Percentiles rank a stretch among this genome's conserved stretches.
phyloP scores from a whole-genome alignment of 2,888 invertebrate genomes.

The Tetragonisca angustula region DNA sequence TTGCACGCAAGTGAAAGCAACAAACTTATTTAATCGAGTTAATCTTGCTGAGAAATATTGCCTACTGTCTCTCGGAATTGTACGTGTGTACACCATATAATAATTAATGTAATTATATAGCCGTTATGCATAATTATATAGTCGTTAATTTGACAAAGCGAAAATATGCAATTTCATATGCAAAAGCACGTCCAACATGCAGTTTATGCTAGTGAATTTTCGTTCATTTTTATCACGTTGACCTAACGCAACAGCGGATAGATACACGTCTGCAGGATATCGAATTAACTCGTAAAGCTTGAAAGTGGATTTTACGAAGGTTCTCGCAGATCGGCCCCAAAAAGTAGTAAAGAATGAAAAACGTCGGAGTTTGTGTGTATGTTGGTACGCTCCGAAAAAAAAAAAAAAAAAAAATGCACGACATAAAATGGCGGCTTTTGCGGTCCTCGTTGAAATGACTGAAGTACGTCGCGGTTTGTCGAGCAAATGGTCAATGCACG shows the following conservation, averaged over 20 bases:
- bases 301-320: constrained; percentile 26
- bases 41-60: background rate
- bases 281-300: constrained; percentile 40
- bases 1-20: background rate
- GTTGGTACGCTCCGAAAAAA: constrained; percentile 1
- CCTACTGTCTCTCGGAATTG: background rate
- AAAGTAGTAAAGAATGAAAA: constrained; percentile 46
- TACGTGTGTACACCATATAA: background rate
- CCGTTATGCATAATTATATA: background rate
- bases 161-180: background rate
- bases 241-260: background rate
- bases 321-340: constrained; percentile 13
- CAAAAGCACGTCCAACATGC: background rate
- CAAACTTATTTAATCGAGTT: background rate
- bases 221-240: constrained; percentile 13
- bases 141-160: background rate
- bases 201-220: constrained; percentile 2
- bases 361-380: constrained; percentile 17
- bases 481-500: constrained; percentile 9
- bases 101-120: no score
- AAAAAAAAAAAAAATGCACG: constrained; percentile 10
- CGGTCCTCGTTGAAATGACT: constrained; percentile 1
- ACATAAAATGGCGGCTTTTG: background rate
- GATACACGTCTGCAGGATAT: constrained; percentile 11
- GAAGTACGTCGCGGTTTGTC: constrained; percentile 14